Base-by-base conservation (phyloP, 2,888 invertebrate species). In the Pristionchus maxplancki region DNA sequence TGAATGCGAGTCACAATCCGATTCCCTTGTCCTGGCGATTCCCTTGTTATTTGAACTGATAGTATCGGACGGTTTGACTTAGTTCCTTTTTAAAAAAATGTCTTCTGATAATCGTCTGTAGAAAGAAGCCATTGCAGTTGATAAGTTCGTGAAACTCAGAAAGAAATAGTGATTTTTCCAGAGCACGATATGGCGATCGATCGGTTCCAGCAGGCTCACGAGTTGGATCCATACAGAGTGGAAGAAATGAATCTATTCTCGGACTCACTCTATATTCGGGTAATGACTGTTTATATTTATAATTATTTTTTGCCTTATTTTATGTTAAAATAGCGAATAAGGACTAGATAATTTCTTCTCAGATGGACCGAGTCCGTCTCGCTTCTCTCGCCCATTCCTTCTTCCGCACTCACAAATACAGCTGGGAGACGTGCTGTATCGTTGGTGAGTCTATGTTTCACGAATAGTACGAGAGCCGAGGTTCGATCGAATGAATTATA, bases 171-270 rank as follows among this genome's bases (percentile, higher is more conserved):
- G 37, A 9, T 50, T 17, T 9, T 88, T 89, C 24, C 89, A 91
- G 94, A 94, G 64, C 92, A 93, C 89, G 92, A 87, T n/a, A 11
- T 50, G 71, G 86, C 86, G 11, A 71, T 87, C 86, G 86, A 67
- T 71, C 86, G 67, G 48, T 87, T 87, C 86, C 48, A 67, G 86
- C 96, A 97, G 90, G 96, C 99, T 48, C 96, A 97, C 92, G 96
- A 97, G 92, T 96, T 96, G 93, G 99, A 99, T 96, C 99, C 99
- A 0, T 98, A 97, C 95, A 87, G 93, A 50, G 95, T 99, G 62
- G 98, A 99, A 94, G 97, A 98, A 95, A 97, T 99, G 96, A 98
- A 99, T 95, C 97, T 97, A 0, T 98, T 97, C 95, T 99, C 99
- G 6, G 99, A 99, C 96, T 96, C 99, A 88, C 96, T 99, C 15